Evolutionary conservation across 2,113 vertebrate species (phyloP), one percentile per base, ranked within the genome.

Genomic region (Hippocampus comes): DNA sequence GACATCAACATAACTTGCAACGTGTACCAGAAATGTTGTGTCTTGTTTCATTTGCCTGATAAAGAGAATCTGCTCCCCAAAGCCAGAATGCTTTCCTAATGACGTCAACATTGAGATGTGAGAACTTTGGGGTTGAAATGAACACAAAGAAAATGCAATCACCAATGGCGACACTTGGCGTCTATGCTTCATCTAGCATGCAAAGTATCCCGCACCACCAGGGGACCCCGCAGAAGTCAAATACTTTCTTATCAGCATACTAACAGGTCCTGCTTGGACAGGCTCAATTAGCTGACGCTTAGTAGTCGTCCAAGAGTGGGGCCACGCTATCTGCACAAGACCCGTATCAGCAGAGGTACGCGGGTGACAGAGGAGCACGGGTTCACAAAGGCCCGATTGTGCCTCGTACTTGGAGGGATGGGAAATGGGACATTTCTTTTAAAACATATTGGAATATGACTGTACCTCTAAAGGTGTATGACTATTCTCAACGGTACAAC

Each of bases 201-300:
- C 65, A 72, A 67, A 25, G 51, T 57, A 21, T 74, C 65, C 65
- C 48, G 21, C 53, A 70, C 51, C 60, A 72, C 63, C 66, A 64
- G 46, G 63, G 79, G 67, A 69, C 80, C 77, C 67, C 42, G 63
- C 56, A 67, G 75, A 83, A 86, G 85, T 90, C 87, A 89, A 88
- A 89, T 90, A 89, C 72, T 82, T 85, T 80, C 89, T 93, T 92
- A 93, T 93, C 91, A 88, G 88, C 84, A 81, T 82, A 67, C 84
- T 71, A 83, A 84, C 90, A 89, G 87, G 87, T 91, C 88, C 81
- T 82, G 78, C 73, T 79, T 87, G 77, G 84, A 91, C 89, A 87
- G 83, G 91, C 89, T 90, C 92, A 92, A 92, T 93, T 92, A 93
- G 89, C 82, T 82, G 75, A 78, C 78, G 67, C 79, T 92, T 90